A percentile compares a stretch with the other conserved stretches of the same genome.
phyloP scores from a whole-genome alignment of 2,113 vertebrate species.

The Columba livia region DNA sequence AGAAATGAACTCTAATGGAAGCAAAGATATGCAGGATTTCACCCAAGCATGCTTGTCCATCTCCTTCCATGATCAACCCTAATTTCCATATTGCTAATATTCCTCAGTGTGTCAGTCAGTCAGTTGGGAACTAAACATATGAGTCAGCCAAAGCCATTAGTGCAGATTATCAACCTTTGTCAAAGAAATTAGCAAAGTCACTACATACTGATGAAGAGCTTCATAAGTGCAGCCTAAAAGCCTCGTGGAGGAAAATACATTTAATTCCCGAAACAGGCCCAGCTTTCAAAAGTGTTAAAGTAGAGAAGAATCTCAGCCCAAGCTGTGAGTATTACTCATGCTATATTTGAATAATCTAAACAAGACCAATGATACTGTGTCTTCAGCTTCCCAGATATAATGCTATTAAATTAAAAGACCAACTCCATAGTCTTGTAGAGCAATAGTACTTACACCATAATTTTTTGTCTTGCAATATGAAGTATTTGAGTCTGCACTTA shows the following conservation, averaged over 20 bases:
- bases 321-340: not conserved
- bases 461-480: conserved; percentile 18
- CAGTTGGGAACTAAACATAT: conserved; percentile 2
- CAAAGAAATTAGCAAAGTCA: conserved; percentile 36
- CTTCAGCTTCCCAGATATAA: not conserved
- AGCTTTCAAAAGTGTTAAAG: conserved; percentile 1
- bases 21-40: not conserved
- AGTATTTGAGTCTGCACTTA: conserved; percentile 13
- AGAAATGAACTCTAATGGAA: not conserved
- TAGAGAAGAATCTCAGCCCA: not conserved
- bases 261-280: conserved; percentile 1
- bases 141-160: conserved; percentile 35
- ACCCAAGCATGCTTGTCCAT: not conserved
- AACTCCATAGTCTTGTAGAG: not conserved
- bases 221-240: conserved; percentile 12
- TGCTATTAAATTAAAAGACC: conserved; percentile 16
- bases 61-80: not conserved
- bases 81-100: not conserved
- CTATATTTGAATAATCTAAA: conserved; percentile 34
- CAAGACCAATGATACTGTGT: not conserved
- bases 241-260: not conserved
- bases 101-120: conserved; percentile 1
- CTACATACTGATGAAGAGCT: conserved; percentile 13
- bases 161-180: conserved; percentile 24
- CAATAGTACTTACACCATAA: not conserved